Evolutionary conservation across 2,888 invertebrate genomes (phyloP), one percentile per base, ranked within the genome.

Genomic region (Conus canariensis): DNA sequence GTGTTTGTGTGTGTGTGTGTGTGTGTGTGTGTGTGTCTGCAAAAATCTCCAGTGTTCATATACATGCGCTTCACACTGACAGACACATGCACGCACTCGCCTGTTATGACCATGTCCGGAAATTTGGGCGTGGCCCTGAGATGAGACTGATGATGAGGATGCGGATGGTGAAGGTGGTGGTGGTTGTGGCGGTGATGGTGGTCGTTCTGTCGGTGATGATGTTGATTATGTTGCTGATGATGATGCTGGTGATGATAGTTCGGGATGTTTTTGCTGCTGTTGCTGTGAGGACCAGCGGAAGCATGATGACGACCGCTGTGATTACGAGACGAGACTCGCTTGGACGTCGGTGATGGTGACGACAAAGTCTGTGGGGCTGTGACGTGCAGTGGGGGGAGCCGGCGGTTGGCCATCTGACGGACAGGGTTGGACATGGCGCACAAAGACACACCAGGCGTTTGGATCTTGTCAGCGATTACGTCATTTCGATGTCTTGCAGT

Each of bases 351-450:
- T 64, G 85, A 30, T n/a, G 86, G 67, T 16, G 45, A 64, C 5
- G 86, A 45, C 67, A 19, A 19, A 30, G 64, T 3, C 82, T 88
- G 90, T 74, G 90, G 90, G 30, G 91, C 90, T 25, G 90, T 92
- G 83, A 93, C 93, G 74, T 94, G 94, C 67, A 95, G 91, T 60
- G 94, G 94, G 12, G 95, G 95, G 7, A 95, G 92, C 56, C 94
- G 93, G 6, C 95, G 91, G 25, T 92, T 92, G 85, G 94, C 93
- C 93, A 94, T 93, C 85, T 94, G 94, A 16, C 94, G 92, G 16
- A 93, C 92, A 6, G 94, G 94, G 74, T 92, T 94, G 16, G 93
- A 93, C 94, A 94, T 94, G 83, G 30, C 77, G 74, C n/a, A 9
- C 9, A 6, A n/a, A n/a, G 74, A 74, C 74, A 7, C 7, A 8